Evolutionary conservation across 2,797 vertebrate genomes (phyloP), one percentile per base, ranked within the genome.

Genomic region (Notamacropus eugenii): DNA sequence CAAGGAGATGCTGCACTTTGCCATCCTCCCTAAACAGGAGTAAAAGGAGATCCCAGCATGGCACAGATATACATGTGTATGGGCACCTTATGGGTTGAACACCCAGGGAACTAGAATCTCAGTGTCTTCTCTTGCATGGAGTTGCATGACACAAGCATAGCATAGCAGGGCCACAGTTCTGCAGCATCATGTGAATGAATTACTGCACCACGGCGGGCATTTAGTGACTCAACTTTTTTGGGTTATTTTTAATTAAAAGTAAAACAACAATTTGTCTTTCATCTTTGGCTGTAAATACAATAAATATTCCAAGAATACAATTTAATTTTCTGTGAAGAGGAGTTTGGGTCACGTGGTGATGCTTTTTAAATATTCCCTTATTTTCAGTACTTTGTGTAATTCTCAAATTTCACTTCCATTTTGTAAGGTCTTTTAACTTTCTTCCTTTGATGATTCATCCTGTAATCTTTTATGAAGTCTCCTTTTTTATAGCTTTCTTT

Each of bases 341-440:
- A 56, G 91, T 95, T 93, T 50, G 54, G 50, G 11, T 92, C 82
- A 59, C 91, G 22, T 92, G 11, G 16, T 96, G 24, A 92, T 59
- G 57, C 46, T 58, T 96, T 27, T 19, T 58, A 34, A 74, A 54
- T 24, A 57, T 9, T 93, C 52, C 57, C 59, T 95, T 96, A 91
- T 90, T 96, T 22, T 96, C 40, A 19, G 57, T 94, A 91, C 55
- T 62, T 93, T 97, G 67, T 93, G 40, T 95, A 56, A 87, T 92
- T 74, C 67, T 59, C 62, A 94, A 52, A 52, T 54, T 90, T 4
- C 5, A 92, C 94, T 97, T 93, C 46, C 34, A 16, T 95, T 94
- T 92, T 95, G 74, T 93, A 92, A 96, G 93, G n/a, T 92, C 27
- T 94, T 87, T 87, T 97, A 90, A 34, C 93, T 95, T 97, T 95